Conservation (phyloP, 2,797 vertebrate species). For the Spheniscus humboldti region DNA sequence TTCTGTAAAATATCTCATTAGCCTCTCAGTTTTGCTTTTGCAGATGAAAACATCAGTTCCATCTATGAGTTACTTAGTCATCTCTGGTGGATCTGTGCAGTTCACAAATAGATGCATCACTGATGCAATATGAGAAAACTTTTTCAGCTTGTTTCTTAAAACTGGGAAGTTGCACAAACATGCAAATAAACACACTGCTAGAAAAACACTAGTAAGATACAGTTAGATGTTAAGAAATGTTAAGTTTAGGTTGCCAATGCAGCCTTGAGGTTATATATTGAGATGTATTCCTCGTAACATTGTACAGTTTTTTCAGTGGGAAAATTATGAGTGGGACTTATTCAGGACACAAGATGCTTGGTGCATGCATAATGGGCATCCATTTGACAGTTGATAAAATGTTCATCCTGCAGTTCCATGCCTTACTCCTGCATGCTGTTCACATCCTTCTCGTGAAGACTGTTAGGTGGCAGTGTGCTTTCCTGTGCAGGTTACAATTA, state of each 20-base stretch:
- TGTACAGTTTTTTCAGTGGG: not conserved
- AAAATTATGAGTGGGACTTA: not conserved
- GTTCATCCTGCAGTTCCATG: not conserved
- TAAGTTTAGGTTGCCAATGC: not conserved
- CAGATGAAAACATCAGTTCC: not conserved
- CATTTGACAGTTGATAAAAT: not conserved
- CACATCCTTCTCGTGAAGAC: not conserved
- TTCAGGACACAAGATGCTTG: not conserved
- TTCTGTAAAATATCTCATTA: not conserved
- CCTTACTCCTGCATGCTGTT: not conserved
- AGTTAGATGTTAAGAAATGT: not conserved
- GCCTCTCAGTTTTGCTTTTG: not conserved
- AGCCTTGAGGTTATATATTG: not conserved
- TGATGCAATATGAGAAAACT: not conserved
- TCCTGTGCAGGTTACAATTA: not conserved
- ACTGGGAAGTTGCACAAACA: not conserved
- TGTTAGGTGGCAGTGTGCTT: not conserved
- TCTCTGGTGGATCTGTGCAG: not conserved
- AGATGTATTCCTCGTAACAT: not conserved
- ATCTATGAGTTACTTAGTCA: not conserved
- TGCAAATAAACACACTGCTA: not conserved
- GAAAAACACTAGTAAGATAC: not conserved
- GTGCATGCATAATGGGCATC: not conserved
- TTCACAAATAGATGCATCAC: not conserved
- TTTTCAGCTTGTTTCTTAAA: not conserved